Evolutionary conservation across 2,888 invertebrate species (phyloP).

Genomic region (Tetramorium bicarinatum): DNA sequence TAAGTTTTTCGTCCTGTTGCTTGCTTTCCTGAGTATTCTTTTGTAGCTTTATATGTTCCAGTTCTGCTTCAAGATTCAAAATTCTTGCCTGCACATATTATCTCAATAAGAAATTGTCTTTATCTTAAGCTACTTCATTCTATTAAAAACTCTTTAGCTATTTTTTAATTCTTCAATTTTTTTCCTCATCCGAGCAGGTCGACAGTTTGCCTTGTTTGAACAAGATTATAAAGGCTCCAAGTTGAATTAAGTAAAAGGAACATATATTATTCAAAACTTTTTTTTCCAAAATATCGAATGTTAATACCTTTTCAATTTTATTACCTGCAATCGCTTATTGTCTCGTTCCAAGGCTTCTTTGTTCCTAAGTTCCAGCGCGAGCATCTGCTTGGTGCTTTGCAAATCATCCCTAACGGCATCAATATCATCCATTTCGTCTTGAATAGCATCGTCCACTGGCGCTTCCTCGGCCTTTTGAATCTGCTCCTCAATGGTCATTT

Average conservation of each 20-base stretch:
- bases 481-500: slow-evolving; percentile 96
- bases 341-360: slow-evolving; percentile 95
- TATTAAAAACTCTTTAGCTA: neutral
- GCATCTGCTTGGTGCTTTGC: slow-evolving; percentile 96
- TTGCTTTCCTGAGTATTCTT: slow-evolving; percentile 80
- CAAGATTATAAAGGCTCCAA: neutral
- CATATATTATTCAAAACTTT: neutral
- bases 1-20: slow-evolving; percentile 89
- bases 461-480: slow-evolving; percentile 91
- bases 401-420: slow-evolving; percentile 96
- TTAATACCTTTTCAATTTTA: neutral
- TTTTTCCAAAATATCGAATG: neutral
- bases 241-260: neutral
- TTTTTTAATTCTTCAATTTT: neutral
- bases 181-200: neutral
- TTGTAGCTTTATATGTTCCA: slow-evolving; percentile 90
- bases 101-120: neutral
- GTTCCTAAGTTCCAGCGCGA: slow-evolving; percentile 94
- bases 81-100: slow-evolving; percentile 89
- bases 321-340: slow-evolving; percentile 91
- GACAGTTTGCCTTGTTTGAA: neutral
- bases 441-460: slow-evolving; percentile 87
- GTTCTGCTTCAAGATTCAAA: slow-evolving; percentile 93
- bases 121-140: too few relatives aligned
- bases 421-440: slow-evolving; percentile 96